phyloP scores from a whole-genome alignment of 37 sponge, comb jelly and placozoan genomes.

The Halichondria panicea region DNA sequence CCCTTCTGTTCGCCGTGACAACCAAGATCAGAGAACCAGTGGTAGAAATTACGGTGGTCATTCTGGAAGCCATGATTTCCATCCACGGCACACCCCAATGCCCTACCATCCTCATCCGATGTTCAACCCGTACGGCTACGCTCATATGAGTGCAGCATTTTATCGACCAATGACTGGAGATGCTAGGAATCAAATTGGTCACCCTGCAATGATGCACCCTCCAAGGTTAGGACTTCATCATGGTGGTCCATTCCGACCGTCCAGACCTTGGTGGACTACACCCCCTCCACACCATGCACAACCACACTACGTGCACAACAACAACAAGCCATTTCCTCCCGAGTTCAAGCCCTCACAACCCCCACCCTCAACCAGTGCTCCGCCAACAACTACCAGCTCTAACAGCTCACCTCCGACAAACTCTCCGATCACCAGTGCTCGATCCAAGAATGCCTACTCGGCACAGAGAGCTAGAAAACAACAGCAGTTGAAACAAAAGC shows the following conservation, averaged over 20 bases:
- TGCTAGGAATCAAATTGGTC: conserved; percentile 8
- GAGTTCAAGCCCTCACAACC: too few relatives aligned
- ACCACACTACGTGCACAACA: neutral
- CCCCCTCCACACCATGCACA: conserved; percentile 1
- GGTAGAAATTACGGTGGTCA: conserved; percentile 1
- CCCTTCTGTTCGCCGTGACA: neutral
- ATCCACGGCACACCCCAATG: conserved; percentile 7
- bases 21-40: neutral
- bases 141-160: conserved; percentile 16
- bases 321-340: too few relatives aligned
- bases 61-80: conserved; percentile 7
- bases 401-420: neutral
- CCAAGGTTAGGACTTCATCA: conserved; percentile 55
- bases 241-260: conserved; percentile 24
- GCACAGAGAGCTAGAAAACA: neutral
- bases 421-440: neutral
- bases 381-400: neutral
- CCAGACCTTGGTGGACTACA: conserved; percentile 24
- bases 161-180: conserved; percentile 3
- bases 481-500: conserved; percentile 6
- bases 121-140: conserved; percentile 30
- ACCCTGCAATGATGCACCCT: conserved; percentile 19
- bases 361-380: neutral
- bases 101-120: conserved; percentile 21
- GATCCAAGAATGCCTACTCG: conserved; percentile 5